These are phyloP conservation scores for Thelaira solivaga DNA, from an alignment of 2,888 invertebrate genomes.

Conservation along the genomic window DNA sequence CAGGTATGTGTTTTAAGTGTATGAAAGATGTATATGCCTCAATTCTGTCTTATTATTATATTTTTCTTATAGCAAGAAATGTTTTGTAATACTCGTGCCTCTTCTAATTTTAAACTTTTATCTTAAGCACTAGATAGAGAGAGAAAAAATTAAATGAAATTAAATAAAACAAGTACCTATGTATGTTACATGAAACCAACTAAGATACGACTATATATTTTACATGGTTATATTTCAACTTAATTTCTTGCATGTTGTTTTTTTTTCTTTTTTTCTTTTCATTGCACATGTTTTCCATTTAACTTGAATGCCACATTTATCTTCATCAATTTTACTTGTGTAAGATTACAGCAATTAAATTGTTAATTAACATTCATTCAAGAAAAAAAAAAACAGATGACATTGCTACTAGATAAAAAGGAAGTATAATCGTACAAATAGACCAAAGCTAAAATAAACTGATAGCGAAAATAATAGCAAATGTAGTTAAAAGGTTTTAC, in stretches of 20 bases:
- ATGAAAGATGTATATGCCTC: too few relatives aligned
- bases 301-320: constrained; percentile 52
- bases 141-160: background rate
- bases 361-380: constrained; percentile 62
- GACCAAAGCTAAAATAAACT: background rate
- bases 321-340: constrained; percentile 61
- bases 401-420: constrained; percentile 45
- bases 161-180: background rate
- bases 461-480: too few relatives aligned
- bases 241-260: background rate
- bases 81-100: too few relatives aligned
- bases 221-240: background rate
- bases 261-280: constrained; percentile 9
- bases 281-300: constrained; percentile 42
- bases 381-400: constrained; percentile 51
- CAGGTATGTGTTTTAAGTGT: constrained; percentile 8
- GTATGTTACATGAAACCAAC: background rate
- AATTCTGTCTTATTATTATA: too few relatives aligned
- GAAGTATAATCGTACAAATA: background rate
- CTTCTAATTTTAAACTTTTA: constrained; percentile 58
- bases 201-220: background rate
- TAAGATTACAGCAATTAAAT: constrained; percentile 61
- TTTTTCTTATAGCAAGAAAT: too few relatives aligned
- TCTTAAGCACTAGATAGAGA: constrained; percentile 13
- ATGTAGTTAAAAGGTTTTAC: too few relatives aligned